Evolutionary conservation across 2,888 invertebrate genomes (phyloP), one percentile per base, ranked within the genome.

Genomic region (Urechis unicinctus): DNA sequence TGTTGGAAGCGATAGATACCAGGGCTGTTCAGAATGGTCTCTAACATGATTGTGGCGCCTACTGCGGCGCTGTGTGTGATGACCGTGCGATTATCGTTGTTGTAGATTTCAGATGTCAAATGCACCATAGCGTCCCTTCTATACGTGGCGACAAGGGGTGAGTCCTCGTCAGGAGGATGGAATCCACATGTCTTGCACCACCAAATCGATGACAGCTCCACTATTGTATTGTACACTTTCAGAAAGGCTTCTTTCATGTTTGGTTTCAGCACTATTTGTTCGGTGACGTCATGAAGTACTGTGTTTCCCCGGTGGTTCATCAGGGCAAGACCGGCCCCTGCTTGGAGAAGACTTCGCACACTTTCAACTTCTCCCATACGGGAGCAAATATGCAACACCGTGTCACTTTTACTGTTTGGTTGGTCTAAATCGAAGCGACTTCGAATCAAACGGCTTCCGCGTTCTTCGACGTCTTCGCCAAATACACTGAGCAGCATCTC

Each of bases 271-370:
- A 66, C 64, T 0, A 66, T 63, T 22, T 66, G 57, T 21, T 60
- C 48, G 3, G 67, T 64, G 24, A 75, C 54, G 24, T 60, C 53
- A 50, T 75, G 75, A 0, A 75, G 64, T 1, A 70, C 66, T 0
- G 72, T 72, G 59, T 74, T 66, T 3, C 73, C 74, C 1, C 67
- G 50, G 0, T 54, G 29, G 47, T 71, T 68, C 52, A 63, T 61
- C 3, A 62, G 28, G 0, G 66, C 55, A 13, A 74, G 57, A 54
- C 71, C 69, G 4, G 69, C 68, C 29, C 70, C 72, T 21, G 60
- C 26, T 13, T 58, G 56, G 21, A 73, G 66, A 26, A 73, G 55
- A 13, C 61, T 56, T 29, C 61, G 58, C 5, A 71, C 63, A 41
- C 62, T 52, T 1, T 58, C 50, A 2, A 58, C 21, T 41, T 58